phyloP scores from a whole-genome alignment of 1,140 invertebrate genomes.

The Drosophila lacteicornis region DNA sequence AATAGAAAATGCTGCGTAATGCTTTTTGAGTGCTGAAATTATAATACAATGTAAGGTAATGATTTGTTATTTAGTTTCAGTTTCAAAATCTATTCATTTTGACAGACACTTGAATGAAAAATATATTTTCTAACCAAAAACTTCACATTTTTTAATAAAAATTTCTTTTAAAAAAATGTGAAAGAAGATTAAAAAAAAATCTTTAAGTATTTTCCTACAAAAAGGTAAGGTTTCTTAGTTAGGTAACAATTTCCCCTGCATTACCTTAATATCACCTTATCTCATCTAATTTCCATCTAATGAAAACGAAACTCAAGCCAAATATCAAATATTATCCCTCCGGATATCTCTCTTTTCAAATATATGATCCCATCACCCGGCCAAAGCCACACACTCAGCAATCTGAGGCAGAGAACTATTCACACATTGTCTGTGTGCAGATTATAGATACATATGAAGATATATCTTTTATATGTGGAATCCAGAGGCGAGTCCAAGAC shows the following conservation, averaged over 20 bases:
- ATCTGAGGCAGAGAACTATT: conserved; percentile 43
- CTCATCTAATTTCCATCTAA: conserved; percentile 5
- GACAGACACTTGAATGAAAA: too few species aligned
- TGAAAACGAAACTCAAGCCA: background rate
- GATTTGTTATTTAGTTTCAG: too few species aligned
- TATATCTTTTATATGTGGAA: conserved; percentile 19
- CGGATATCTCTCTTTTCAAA: conserved; percentile 11
- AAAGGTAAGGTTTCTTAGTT: background rate
- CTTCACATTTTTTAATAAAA: too few species aligned
- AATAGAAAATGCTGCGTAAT: background rate
- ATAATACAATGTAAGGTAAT: too few species aligned
- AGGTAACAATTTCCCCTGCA: background rate
- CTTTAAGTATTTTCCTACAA: background rate
- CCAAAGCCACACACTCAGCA: conserved; percentile 54
- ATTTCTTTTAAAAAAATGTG: too few species aligned
- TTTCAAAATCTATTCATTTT: too few species aligned
- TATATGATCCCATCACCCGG: conserved; percentile 24
- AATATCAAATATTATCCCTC: conserved; percentile 12
- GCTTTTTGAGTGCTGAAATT: background rate
- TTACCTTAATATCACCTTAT: background rate
- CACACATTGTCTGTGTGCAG: conserved; percentile 34
- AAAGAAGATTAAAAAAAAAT: too few species aligned
- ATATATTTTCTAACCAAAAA: too few species aligned
- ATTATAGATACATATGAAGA: conserved; percentile 54
- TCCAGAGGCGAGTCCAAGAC: conserved; percentile 31